Evolutionary conservation across 2,113 vertebrate genomes (phyloP), one percentile per base, ranked within the genome.

Genomic region (Anhinga anhinga): DNA sequence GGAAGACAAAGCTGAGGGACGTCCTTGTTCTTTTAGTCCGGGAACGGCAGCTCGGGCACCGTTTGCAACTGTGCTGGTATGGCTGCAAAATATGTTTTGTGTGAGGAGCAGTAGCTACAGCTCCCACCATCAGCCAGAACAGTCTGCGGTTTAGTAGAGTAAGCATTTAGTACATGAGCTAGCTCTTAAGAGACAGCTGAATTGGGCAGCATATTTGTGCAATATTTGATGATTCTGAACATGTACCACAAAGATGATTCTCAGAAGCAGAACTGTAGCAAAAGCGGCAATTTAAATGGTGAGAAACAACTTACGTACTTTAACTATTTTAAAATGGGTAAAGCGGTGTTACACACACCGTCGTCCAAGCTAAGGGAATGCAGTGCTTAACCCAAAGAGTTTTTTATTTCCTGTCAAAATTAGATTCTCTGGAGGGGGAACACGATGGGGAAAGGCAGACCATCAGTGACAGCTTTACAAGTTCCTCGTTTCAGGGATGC

Each of bases 241-340:
- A 9, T 4, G 19, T 17, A 49, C 34, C 22, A 65, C 50, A 65
- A 80, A 72, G 32, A 61, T 18, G 42, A 45, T 32, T 73, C 66
- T 88, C 45, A 6, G 42, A 62, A 72, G 63, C 65, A 86, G 44
- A 76, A 32, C 21, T 30, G 16, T 11, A 82, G 45, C 44, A 93
- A 88, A 92, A 85, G 13, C 49, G 61, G 50, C 79, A 73, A 59
- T 45, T 88, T 53, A 95, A 80, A 85, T 62, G 40, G 65, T 17
- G 15, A 61, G 34, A 94, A 92, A 52, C 15, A 86, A 69, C 23
- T 77, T 71, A 47, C 4, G 79, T 25, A 45, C 23, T 90, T 71
- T 5, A 67, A 34, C 36, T 77, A 30, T 26, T 85, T 87, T 34
- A 34, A n/a, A 83, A 82, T 14, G 30, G 26, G 27, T 78, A 62